Conservation (phyloP, 2,888 invertebrate genomes). For the Drosophila barbarae region DNA sequence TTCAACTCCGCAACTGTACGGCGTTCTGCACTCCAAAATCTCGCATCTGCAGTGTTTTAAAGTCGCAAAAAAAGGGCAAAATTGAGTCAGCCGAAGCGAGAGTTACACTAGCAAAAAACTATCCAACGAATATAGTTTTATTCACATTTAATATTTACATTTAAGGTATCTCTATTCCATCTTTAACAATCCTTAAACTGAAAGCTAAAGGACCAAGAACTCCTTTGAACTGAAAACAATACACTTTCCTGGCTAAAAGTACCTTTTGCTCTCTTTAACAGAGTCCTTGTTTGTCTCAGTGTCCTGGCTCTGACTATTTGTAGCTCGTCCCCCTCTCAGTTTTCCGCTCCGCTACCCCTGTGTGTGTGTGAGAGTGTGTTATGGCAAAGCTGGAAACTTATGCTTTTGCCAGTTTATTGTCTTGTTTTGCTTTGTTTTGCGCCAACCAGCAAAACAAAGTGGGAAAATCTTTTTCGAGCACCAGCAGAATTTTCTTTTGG, state of each 20-base stretch:
- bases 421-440: slow-evolving; percentile 58
- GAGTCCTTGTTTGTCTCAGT: slow-evolving; percentile 15
- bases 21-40: neutral
- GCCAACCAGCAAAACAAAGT: slow-evolving; percentile 29
- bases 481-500: slow-evolving; percentile 3
- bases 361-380: neutral
- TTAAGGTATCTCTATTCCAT: too few relatives aligned
- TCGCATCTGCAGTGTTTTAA: slow-evolving; percentile 9
- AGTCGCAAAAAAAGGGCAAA: slow-evolving; percentile 6
- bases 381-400: slow-evolving; percentile 52
- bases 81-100: slow-evolving; percentile 5
- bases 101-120: slow-evolving; percentile 2
- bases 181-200: too few relatives aligned
- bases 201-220: neutral
- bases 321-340: slow-evolving; percentile 8
- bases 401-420: slow-evolving; percentile 70
- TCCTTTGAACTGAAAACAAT: neutral
- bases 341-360: slow-evolving; percentile 21
- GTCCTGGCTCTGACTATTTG: slow-evolving; percentile 17
- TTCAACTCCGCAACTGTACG: neutral
- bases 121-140: neutral
- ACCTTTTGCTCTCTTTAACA: neutral
- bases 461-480: slow-evolving; percentile 19
- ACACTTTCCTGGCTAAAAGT: neutral
- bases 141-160: neutral